These are phyloP conservation scores for Cyprinodon tularosa DNA, from an alignment of 2,113 vertebrate species.

Conservation along the genomic window DNA sequence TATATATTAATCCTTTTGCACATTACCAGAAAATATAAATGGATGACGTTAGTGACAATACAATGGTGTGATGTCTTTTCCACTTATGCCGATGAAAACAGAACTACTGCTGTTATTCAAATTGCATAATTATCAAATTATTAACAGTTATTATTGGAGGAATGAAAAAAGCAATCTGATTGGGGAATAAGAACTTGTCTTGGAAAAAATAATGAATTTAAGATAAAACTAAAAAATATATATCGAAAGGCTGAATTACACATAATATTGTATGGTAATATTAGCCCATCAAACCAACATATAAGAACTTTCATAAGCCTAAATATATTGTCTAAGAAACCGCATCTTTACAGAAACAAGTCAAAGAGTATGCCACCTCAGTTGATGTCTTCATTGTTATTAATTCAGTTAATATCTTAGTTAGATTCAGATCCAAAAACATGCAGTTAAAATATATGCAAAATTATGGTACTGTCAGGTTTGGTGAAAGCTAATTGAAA, in stretches of 20 bases:
- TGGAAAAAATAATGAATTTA: neutral
- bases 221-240: neutral
- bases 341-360: neutral
- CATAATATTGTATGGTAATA: neutral
- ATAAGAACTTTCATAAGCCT: neutral
- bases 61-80: constrained; percentile 31
- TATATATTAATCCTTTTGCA: constrained; percentile 21
- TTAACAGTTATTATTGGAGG: neutral
- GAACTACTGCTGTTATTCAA: constrained; percentile 16
- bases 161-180: neutral
- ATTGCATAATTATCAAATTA: neutral
- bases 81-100: constrained; percentile 32
- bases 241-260: neutral
- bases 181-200: neutral
- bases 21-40: constrained; percentile 58
- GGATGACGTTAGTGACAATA: constrained; percentile 41
- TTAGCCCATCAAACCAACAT: neutral
- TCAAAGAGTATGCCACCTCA: constrained; percentile 3
- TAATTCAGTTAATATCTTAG: too few relatives aligned
- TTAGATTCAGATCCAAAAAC: too few relatives aligned
- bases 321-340: neutral
- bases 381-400: too few relatives aligned
- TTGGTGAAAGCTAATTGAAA: too few relatives aligned
- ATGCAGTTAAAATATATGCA: too few relatives aligned
- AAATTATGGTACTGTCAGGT: too few relatives aligned